Percentiles rank a stretch among this genome's conserved stretches.
These are phyloP conservation scores for Steinernema khuongi DNA, from an alignment of 1,140 invertebrate genomes.

Conservation along the genomic window DNA sequence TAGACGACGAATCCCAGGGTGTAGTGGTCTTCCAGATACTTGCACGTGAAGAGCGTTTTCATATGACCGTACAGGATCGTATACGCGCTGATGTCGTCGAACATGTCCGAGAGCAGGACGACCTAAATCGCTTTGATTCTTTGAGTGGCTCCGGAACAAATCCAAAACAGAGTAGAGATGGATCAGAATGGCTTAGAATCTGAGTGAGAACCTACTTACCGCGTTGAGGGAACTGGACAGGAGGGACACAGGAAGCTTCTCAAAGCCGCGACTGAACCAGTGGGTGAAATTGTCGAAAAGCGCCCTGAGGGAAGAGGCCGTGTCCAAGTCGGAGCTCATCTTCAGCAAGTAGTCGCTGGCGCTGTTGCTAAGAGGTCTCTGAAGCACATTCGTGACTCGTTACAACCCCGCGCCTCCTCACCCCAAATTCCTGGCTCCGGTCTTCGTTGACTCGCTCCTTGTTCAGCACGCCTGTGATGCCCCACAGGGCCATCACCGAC, in stretches of 20 bases:
- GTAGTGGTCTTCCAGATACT: slow-evolving; percentile 35
- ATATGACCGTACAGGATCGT: slow-evolving; percentile 38
- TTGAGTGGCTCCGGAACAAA: slow-evolving; percentile 10
- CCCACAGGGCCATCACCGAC: slow-evolving; percentile 31
- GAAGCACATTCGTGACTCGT: not conserved
- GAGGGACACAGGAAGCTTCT: slow-evolving; percentile 16
- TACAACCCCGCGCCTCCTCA: not conserved
- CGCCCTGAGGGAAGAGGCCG: slow-evolving; percentile 47
- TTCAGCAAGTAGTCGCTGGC: slow-evolving; percentile 40
- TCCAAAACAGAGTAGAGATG: slow-evolving; percentile 19
- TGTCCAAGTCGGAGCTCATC: slow-evolving; percentile 44
- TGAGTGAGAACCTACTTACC: slow-evolving; percentile 18
- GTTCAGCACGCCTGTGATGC: slow-evolving; percentile 19
- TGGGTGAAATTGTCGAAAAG: slow-evolving; percentile 54
- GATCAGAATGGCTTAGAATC: not conserved
- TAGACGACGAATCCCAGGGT: slow-evolving; percentile 43
- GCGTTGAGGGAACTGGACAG: slow-evolving; percentile 24
- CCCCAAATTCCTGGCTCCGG: not conserved
- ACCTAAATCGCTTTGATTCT: too few species aligned
- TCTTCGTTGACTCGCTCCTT: not conserved
- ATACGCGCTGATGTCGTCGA: slow-evolving; percentile 45
- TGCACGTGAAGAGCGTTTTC: slow-evolving; percentile 22
- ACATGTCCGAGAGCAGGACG: slow-evolving; percentile 49
- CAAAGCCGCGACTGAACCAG: slow-evolving; percentile 42
- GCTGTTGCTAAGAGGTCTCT: not conserved